Evolutionary conservation across 2,797 vertebrate genomes (phyloP).

Genomic region (Hemibagrus guttatus): DNA sequence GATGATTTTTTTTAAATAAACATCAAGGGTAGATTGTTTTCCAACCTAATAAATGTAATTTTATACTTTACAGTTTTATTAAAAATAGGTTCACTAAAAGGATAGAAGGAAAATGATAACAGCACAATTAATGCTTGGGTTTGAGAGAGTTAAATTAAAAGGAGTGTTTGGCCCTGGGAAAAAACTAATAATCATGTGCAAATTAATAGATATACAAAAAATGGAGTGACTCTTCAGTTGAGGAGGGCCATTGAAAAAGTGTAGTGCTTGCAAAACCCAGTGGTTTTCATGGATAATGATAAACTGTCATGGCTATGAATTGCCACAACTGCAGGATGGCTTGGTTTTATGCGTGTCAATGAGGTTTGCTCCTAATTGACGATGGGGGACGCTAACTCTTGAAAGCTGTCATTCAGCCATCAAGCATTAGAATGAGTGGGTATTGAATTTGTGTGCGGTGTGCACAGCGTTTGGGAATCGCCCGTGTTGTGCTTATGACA

Average conservation of each 20-base stretch:
- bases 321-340: constrained; percentile 76
- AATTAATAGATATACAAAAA: constrained; percentile 65
- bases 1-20: too few species aligned
- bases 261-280: constrained; percentile 75
- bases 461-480: constrained; percentile 62
- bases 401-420: constrained; percentile 72
- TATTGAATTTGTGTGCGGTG: constrained; percentile 70
- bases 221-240: constrained; percentile 73
- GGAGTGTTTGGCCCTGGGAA: constrained; percentile 77
- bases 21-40: neutral
- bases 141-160: constrained; percentile 59
- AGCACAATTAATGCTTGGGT: neutral
- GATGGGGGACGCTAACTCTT: constrained; percentile 75
- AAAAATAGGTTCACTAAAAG: neutral
- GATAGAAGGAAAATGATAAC: neutral
- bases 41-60: neutral
- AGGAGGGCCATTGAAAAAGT: constrained; percentile 74
- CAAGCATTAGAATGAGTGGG: constrained; percentile 64
- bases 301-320: constrained; percentile 80
- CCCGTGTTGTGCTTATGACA: constrained; percentile 62
- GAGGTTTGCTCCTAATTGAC: constrained; percentile 79
- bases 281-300: constrained; percentile 83
- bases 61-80: neutral
- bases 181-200: constrained; percentile 64
- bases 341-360: constrained; percentile 73